A percentile compares a stretch with the other conserved stretches of the same genome.
phyloP scores from a whole-genome alignment of 2,797 vertebrate genomes.

The Intellagama lesueurii region DNA sequence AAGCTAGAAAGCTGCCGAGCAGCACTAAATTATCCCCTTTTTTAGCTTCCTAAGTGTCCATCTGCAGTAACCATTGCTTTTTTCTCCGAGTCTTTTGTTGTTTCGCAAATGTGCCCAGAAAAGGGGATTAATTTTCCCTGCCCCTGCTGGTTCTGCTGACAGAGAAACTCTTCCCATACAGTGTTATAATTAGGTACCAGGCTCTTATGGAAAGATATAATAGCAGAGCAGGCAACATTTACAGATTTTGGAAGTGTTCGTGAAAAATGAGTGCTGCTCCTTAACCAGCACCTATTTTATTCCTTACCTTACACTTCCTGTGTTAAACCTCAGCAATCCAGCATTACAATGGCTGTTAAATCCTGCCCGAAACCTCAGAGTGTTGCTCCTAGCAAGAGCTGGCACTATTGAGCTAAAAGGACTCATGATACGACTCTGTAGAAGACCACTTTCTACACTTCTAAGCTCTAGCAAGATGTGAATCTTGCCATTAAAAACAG shows the following conservation, averaged over 20 bases:
- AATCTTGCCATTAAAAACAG: neutral
- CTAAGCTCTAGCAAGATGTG: neutral
- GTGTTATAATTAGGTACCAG: conserved; percentile 71
- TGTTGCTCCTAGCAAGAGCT: no score
- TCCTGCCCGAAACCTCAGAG: neutral
- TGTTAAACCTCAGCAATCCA: neutral
- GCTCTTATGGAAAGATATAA: conserved; percentile 61
- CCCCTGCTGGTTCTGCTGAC: conserved; percentile 62
- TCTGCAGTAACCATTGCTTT: conserved; percentile 68
- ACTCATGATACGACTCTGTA: no score
- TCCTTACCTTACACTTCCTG: neutral
- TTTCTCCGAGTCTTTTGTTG: conserved; percentile 68
- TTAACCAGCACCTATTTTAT: neutral
- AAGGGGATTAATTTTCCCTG: conserved; percentile 31
- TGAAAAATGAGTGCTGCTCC: neutral
- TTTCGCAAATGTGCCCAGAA: conserved; percentile 67
- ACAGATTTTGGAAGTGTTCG: conserved; percentile 26
- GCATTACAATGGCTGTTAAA: neutral
- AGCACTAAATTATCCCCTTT: conserved; percentile 53
- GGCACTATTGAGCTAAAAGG: no score
- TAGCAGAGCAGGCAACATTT: conserved; percentile 47
- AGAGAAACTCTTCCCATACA: conserved; percentile 61
- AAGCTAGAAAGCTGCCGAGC: conserved; percentile 25
- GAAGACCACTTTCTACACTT: neutral
- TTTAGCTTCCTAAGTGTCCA: conserved; percentile 70